Evolutionary conservation across 2,113 vertebrate species (phyloP).

Genomic region (Heterotilapia buettikoferi): DNA sequence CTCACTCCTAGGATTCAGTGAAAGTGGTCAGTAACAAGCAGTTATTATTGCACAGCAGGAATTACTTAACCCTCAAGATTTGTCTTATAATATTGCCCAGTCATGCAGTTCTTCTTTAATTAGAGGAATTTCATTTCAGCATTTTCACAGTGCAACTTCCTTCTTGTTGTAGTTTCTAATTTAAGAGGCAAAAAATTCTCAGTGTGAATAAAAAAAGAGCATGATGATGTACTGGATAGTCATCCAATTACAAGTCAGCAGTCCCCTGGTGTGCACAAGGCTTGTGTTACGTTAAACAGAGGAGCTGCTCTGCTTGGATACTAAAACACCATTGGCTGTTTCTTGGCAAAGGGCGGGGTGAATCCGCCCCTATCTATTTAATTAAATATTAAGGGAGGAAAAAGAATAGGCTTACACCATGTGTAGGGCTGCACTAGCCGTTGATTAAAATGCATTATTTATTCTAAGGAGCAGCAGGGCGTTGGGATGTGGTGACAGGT

Average conservation of each 20-base stretch:
- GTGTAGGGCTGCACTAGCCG: constrained; percentile 15
- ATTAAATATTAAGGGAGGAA: constrained; percentile 68
- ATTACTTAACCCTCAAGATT: background rate
- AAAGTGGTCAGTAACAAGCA: background rate
- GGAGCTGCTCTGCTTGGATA: background rate
- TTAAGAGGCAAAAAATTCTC: background rate
- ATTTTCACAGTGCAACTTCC: background rate
- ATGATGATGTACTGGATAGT: background rate
- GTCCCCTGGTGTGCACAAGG: background rate
- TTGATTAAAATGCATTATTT: constrained; percentile 61
- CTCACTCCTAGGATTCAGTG: background rate
- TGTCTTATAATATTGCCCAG: background rate
- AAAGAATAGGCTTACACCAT: constrained; percentile 59
- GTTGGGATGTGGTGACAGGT: constrained; percentile 6
- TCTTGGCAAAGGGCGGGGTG: background rate
- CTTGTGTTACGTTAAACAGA: background rate
- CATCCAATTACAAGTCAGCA: background rate
- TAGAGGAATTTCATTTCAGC: background rate
- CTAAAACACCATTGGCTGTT: background rate
- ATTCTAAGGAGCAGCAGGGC: constrained; percentile 39
- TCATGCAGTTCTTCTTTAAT: background rate
- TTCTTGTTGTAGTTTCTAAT: background rate
- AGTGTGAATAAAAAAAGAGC: background rate
- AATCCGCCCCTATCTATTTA: background rate
- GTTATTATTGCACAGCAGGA: background rate